These are phyloP conservation scores for Penaeus monodon DNA, from an alignment of 2,888 invertebrate species.

Conservation along the genomic window DNA sequence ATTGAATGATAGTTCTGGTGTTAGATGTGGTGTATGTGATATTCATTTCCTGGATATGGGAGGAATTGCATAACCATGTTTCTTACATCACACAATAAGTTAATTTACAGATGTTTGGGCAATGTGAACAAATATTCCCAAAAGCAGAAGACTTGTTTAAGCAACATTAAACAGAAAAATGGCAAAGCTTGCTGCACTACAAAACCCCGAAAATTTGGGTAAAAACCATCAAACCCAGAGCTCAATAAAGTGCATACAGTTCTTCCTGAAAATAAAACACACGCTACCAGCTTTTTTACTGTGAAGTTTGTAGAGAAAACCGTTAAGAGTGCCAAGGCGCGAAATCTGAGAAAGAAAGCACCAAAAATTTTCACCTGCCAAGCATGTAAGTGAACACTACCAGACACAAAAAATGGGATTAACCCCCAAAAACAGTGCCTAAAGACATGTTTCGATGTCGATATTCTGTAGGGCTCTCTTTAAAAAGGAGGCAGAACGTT, in stretches of 20 bases:
- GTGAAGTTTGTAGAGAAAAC: not conserved
- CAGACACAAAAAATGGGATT: not conserved
- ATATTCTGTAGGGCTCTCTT: constrained; percentile 12
- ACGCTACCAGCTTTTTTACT: not conserved
- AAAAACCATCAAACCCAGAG: too few relatives aligned
- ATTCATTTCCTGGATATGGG: not conserved
- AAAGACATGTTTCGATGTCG: constrained; percentile 32
- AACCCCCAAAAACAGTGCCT: not conserved
- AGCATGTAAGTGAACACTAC: constrained; percentile 1
- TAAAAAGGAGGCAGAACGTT: not conserved
- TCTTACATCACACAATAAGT: not conserved
- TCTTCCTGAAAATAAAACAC: not conserved
- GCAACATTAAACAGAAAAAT: too few relatives aligned
- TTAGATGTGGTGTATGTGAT: constrained; percentile 16
- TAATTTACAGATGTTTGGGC: not conserved
- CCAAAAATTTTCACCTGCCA: constrained; percentile 12
- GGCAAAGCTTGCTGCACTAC: too few relatives aligned
- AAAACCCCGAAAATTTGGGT: too few relatives aligned
- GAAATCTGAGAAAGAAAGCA: constrained; percentile 10
- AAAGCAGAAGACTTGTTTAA: too few relatives aligned
- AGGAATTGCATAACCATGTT: constrained; percentile 1
- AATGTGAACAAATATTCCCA: not conserved
- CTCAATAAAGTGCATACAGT: too few relatives aligned
- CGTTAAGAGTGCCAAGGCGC: not conserved
- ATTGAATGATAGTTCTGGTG: not conserved